Evolutionary conservation across 35 echinoderm and acorn worm species (phyloP), one percentile per base, ranked within the genome.

Genomic region (Ophioderma brevispina): DNA sequence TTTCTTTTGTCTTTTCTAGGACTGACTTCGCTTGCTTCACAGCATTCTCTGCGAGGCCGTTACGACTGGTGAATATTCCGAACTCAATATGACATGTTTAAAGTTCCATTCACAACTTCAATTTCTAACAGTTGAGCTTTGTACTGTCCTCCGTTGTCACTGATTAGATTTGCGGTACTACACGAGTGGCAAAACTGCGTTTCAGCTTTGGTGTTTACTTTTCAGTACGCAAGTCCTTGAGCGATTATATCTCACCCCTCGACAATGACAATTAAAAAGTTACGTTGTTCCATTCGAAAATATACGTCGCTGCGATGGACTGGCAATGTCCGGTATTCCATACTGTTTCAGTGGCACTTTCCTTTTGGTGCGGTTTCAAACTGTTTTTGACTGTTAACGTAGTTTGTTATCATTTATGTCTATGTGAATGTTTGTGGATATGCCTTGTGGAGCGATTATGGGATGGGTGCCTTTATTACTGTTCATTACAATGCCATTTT

Each of bases 41-140:
- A 3, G 55, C 40, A 13, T 50, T 92, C 77, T 92, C 91, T 4
- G 91, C 91, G 6, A 92, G 35, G 13, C 91, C 91, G 43, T 92
- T 87, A 1, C n/a, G 91, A 87, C 39, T 92, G 59, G 10, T 8
- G 1, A n/a, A 25, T 70, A 30, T 70, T 70, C 59, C 4, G 59
- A 25, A 30, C 59, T 70, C 2, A 3, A 25, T 3, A 25, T 70
- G 59, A 70, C 3, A 70, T 70, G 59, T 4, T 6, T 18, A 30
- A 70, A 25, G 59, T 70, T 30, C 59, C 59, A 70, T 70, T 70
- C 59, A 25, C n/a, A 25, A 18, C 15, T 39, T n/a, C 76, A 87
- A 0, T 77, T 31, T 17, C 1, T 78, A 36, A 76, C 76, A 1
- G n/a, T 4, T 14, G 23, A 19, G 55, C 23, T 18, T 15, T 21